Evolutionary conservation across 2,888 invertebrate genomes (phyloP), one percentile per base, ranked within the genome.

Genomic region (Andrena minutula): DNA sequence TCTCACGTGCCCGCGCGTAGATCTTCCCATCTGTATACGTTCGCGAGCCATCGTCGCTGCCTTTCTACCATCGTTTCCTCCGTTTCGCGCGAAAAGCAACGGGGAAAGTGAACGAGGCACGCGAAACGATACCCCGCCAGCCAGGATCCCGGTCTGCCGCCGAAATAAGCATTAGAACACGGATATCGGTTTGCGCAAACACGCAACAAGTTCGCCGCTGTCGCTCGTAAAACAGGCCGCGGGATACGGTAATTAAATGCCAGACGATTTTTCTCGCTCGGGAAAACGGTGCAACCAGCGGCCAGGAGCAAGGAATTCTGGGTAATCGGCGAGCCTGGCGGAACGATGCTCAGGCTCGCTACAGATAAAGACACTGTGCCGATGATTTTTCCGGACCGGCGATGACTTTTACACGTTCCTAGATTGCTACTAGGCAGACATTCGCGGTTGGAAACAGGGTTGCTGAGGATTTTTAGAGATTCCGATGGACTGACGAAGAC

Each of bases 131-230:
- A 47, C 61, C 26, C 58, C 7, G 64, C 60, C 26, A 26, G 28
- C 69, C 32, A 51, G 51, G 26, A 63, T 47, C 2, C 30, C 65
- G 53, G 61, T n/a, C 41, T 60, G 35, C 56, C 60, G 41, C 66
- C 76, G 70, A 81, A 76, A 80, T 71, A 58, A 82, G 58, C 60
- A 70, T 47, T 70, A 35, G 51, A 75, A 51, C 76, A 32, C 77
- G 71, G 60, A 71, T 65, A 68, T 83, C 80, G 74, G 72, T 79
- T 85, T 75, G 79, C 75, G 83, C 79, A 63, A 79, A 70, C 79
- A 78, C 84, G 87, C 85, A 86, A 88, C 87, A 87, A 87, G 88
- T 88, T 82, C 84, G 77, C 69, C 56, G 32, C 65, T 74, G 68
- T 74, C 63, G 73, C 53, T 84, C 78, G 66, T 86, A 78, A 84